Base-by-base conservation (phyloP, 2,888 invertebrate species). In the Ennomos quercinarius region DNA sequence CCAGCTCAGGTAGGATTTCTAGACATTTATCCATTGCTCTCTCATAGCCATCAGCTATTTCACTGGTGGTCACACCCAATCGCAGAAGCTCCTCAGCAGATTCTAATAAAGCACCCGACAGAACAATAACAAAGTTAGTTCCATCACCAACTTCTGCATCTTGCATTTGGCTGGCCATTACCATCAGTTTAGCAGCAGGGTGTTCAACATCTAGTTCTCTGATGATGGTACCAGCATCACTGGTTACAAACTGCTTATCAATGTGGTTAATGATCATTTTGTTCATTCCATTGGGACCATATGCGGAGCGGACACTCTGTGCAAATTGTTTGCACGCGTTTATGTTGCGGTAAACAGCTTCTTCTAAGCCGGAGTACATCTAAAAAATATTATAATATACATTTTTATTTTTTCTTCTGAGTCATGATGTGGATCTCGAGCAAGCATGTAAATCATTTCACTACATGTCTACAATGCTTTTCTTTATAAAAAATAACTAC, bases 251-350 rank as follows among this genome's bases (percentile, higher is more conserved):
- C 73, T 99, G 95, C 82, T 99, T 99, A 80, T 99, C 99, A 70
- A 99, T 94, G 84, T 99, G 99, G 90, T 99, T 99, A 61, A 99
- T 99, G 17, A 99, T 96, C 97, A 99, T 99, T 94, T 99, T 99
- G 89, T 99, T 99, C 97, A 97, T 97, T 72, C 99, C 99, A 93
- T 98, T 98, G 9, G 99, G 99, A 0, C 99, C 99, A 87, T 98
- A 99, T 1, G 99, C 98, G 17, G 99, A 97, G 67, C 97, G 95
- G 27, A 99, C 96, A 64, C 98, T 98, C 76, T 97, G 96, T 1
- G 99, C 95, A 77, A 99, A 97, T 81, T 99, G 97, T 85, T 98
- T 98, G 89, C 99, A 99, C 13, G 99, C 99, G 72, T 94, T 95
- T 71, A 99, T 99, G 83, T 99, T 99, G 60, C 99, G 94, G 78